Evolutionary conservation across 2,888 invertebrate species (phyloP), one percentile per base, ranked within the genome.

Genomic region (Cryptus armator): DNA sequence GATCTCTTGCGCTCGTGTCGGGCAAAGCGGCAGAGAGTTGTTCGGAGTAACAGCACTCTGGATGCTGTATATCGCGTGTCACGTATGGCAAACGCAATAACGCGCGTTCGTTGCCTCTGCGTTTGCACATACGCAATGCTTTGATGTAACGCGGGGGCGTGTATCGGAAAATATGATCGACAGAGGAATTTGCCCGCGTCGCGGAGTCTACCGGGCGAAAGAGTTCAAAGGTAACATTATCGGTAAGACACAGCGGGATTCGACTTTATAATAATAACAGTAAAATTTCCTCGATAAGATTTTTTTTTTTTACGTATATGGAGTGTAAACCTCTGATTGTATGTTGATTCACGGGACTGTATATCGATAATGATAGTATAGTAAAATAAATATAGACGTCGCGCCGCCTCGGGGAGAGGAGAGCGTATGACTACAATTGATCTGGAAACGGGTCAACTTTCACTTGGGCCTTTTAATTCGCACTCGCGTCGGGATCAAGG

Each of bases 381-480:
- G 62, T 37, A 75, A 59, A 32, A 56, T 64, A 46, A 51, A 66
- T 53, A 32, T 56, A 48, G 14, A 46, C 43, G 64, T 51, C 67
- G 53, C 43, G 64, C 24, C 19, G 19, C 19, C 24, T 56, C 32
- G 1, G 56, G 56, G 46, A 68, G 66, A 29, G 51, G 51, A 76
- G 43, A 85, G 51, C 59, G 51, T 44, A 56, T 72, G 74, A 79
- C 53, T 72, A 85, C 82, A 85, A 82, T 82, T 79, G 85, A 72
- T 82, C 72, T 44, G 51, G 6, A 85, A 85, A 62, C 82, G 79
- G 85, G 85, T 82, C 82, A 80, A 82, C 85, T 85, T 85, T 85
- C 85, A 85, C 85, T 85, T 74, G 85, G 76, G 56, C 72, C 82
- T 85, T 85, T 82, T 85, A 85, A 85, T 85, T 85, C 72, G 75